Conservation (phyloP, 2,888 invertebrate species). For the Sarcophaga subvicina region DNA sequence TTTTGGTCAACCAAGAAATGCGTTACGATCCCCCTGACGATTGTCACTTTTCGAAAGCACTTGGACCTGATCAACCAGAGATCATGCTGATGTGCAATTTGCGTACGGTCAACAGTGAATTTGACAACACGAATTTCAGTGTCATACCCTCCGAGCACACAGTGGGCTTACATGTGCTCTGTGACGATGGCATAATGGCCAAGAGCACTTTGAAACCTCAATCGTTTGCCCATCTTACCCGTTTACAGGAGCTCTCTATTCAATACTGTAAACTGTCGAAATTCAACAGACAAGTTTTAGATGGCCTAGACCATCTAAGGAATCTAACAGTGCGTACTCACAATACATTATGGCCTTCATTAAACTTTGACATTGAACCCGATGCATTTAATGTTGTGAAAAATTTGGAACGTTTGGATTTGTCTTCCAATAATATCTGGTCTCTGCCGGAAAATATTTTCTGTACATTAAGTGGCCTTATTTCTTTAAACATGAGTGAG, state of each 20-base stretch:
- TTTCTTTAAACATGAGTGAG: slow-evolving; percentile 91
- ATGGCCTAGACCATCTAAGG: slow-evolving; percentile 90
- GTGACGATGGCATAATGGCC: slow-evolving; percentile 91
- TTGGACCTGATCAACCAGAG: slow-evolving; percentile 83
- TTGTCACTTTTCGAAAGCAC: slow-evolving; percentile 83
- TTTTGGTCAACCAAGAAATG: slow-evolving; percentile 67
- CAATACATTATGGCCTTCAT: slow-evolving; percentile 92
- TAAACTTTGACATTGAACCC: slow-evolving; percentile 91
- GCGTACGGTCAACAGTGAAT: slow-evolving; percentile 93
- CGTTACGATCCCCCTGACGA: slow-evolving; percentile 92
- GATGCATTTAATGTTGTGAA: slow-evolving; percentile 90
- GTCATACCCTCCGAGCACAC: slow-evolving; percentile 93
- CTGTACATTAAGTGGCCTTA: slow-evolving; percentile 90
- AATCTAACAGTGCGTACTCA: slow-evolving; percentile 93
- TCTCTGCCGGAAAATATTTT: slow-evolving; percentile 93
- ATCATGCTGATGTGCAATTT: slow-evolving; percentile 90
- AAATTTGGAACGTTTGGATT: slow-evolving; percentile 91
- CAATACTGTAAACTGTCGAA: slow-evolving; percentile 93
- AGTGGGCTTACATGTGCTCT: slow-evolving; percentile 89
- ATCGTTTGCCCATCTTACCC: slow-evolving; percentile 90
- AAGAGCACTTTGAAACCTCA: slow-evolving; percentile 89
- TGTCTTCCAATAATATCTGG: slow-evolving; percentile 95
- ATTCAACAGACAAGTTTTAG: slow-evolving; percentile 90
- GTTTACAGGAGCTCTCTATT: slow-evolving; percentile 90
- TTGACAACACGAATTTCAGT: slow-evolving; percentile 93